Conservation (phyloP, 2,797 vertebrate species). For the Gymnoscopelus microlampas region DNA sequence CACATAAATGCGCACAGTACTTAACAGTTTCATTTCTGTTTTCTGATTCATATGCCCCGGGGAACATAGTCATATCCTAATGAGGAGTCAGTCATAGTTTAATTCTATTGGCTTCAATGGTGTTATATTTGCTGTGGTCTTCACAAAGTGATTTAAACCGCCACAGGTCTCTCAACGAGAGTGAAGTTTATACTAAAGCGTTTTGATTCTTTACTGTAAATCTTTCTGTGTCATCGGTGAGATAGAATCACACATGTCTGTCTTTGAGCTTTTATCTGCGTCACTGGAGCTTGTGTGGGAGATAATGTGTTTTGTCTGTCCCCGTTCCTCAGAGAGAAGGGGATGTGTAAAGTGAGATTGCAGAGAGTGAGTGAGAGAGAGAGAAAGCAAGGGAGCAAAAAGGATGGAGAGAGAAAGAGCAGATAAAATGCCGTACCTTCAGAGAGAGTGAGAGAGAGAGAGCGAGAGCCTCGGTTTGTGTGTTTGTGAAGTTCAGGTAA, state of each 20-base stretch:
- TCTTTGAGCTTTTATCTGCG: conserved; percentile 32
- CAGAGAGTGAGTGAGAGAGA: conserved; percentile 4
- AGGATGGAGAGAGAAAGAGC: not conserved
- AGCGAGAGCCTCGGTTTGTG: not conserved
- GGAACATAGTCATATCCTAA: not conserved
- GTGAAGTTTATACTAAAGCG: conserved; percentile 17
- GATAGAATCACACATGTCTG: conserved; percentile 35
- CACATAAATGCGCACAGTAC: too few species aligned
- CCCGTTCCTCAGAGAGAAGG: not conserved
- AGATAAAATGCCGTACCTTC: too few species aligned
- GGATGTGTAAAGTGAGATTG: not conserved
- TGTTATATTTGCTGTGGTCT: not conserved
- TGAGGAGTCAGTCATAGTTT: not conserved
- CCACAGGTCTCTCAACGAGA: not conserved
- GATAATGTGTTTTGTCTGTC: conserved; percentile 50
- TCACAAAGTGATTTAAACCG: not conserved
- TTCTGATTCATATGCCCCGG: not conserved
- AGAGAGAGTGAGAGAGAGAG: not conserved
- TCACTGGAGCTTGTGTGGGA: conserved; percentile 31
- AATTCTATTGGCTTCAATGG: conserved; percentile 1
- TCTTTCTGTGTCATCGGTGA: conserved; percentile 24
- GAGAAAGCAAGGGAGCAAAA: not conserved
- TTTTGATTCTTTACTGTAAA: not conserved
- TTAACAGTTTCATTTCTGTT: not conserved
- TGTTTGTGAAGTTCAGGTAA: conserved; percentile 34